Percentiles rank a stretch among this genome's conserved stretches.
These are phyloP conservation scores for Drosophila helvetica DNA, from an alignment of 2,888 invertebrate species.

Conservation along the genomic window DNA sequence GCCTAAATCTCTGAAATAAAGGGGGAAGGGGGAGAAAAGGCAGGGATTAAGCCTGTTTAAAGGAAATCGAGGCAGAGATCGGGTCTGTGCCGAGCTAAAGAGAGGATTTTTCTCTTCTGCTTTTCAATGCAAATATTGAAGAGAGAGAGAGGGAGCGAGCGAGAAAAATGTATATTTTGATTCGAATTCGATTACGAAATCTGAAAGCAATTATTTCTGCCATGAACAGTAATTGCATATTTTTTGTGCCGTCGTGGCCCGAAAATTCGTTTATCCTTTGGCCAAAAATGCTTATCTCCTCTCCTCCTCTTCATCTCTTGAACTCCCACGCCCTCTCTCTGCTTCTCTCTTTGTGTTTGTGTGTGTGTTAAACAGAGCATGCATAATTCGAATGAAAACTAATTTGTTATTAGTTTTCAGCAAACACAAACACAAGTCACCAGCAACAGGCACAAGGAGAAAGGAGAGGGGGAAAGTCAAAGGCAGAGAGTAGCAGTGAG, in stretches of 20 bases:
- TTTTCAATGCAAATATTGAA: neutral
- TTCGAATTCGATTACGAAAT: conserved; percentile 20
- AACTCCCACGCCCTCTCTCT: neutral
- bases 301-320: neutral
- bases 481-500: neutral
- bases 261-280: conserved; percentile 56
- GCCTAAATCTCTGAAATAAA: conserved; percentile 20
- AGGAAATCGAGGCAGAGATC: conserved; percentile 4
- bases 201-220: conserved; percentile 25
- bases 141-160: too few species aligned
- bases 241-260: conserved; percentile 25
- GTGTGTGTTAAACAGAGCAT: conserved; percentile 49
- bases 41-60: conserved; percentile 18
- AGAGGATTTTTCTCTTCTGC: neutral
- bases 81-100: conserved; percentile 2
- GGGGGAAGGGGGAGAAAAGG: neutral
- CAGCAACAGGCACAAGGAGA: conserved; percentile 43
- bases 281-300: conserved; percentile 58
- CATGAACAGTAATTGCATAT: conserved; percentile 35
- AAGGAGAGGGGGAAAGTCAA: neutral
- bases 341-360: conserved; percentile 8
- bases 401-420: conserved; percentile 75
- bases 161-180: conserved; percentile 6
- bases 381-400: conserved; percentile 73
- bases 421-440: conserved; percentile 10